Evolutionary conservation across 2,797 vertebrate genomes (phyloP).

Genomic region (Orestias chungarensis): DNA sequence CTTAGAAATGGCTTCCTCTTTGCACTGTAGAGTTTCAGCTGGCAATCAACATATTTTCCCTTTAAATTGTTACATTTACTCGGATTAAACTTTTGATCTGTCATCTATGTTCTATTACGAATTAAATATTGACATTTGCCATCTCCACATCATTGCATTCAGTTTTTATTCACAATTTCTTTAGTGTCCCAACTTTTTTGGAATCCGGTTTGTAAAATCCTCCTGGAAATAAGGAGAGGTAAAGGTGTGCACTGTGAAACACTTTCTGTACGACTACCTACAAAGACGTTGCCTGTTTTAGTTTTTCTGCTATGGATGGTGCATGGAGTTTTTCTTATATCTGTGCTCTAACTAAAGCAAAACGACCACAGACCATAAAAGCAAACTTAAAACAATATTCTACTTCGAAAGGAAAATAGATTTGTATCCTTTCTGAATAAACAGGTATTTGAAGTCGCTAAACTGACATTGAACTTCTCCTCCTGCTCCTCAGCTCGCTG

Average conservation of each 20-base stretch:
- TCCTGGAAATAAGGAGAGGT: neutral
- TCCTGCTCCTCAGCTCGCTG: constrained; percentile 89
- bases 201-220: too few species aligned
- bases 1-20: too few species aligned
- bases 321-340: neutral
- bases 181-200: too few species aligned
- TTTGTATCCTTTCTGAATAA: neutral
- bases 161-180: too few species aligned
- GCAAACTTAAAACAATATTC: neutral
- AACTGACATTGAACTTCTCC: constrained; percentile 88
- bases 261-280: neutral
- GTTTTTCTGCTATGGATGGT: neutral
- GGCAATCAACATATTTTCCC: too few species aligned
- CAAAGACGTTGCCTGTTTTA: neutral
- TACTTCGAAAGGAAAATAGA: neutral
- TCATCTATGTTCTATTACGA: too few species aligned
- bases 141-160: too few species aligned
- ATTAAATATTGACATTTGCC: too few species aligned
- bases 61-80: too few species aligned
- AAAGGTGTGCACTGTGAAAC: neutral
- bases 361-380: neutral
- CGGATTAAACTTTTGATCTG: too few species aligned
- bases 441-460: neutral
- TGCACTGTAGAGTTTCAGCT: too few species aligned
- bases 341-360: neutral